Conservation (phyloP, 2,888 invertebrate species). For the Ophraella communa region DNA sequence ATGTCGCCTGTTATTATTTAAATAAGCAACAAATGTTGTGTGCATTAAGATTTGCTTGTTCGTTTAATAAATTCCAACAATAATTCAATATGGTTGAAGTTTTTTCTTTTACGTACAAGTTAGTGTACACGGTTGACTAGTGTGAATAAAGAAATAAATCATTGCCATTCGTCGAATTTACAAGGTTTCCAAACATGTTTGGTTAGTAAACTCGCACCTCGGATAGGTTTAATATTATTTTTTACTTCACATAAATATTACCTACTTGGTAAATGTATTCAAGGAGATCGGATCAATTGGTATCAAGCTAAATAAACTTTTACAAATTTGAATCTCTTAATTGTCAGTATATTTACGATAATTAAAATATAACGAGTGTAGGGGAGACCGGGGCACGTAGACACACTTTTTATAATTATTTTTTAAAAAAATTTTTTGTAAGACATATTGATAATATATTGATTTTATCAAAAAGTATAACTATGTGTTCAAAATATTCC, state of each 20-base stretch:
- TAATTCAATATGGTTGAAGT: slow-evolving; percentile 23
- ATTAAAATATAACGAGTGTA: too few species aligned
- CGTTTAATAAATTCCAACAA: slow-evolving; percentile 13
- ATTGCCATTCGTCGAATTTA: slow-evolving; percentile 11
- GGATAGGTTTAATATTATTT: not conserved
- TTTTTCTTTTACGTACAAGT: slow-evolving; percentile 1
- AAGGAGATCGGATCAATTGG: too few species aligned
- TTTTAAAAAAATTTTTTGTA: too few species aligned
- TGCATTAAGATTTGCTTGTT: not conserved
- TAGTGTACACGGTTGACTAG: slow-evolving; percentile 17
- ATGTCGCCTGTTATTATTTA: not conserved
- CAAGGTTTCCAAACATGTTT: slow-evolving; percentile 10
- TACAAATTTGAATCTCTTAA: too few species aligned
- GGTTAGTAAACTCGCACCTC: slow-evolving; percentile 1
- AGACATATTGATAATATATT: too few species aligned
- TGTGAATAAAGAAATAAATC: slow-evolving; percentile 28
- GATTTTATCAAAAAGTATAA: too few species aligned
- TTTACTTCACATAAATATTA: not conserved
- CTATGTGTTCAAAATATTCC: too few species aligned
- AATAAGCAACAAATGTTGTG: not conserved
- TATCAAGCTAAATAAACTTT: too few species aligned
- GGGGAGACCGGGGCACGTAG: too few species aligned
- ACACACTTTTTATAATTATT: too few species aligned
- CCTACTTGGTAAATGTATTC: too few species aligned
- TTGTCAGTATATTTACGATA: too few species aligned